phyloP scores from a whole-genome alignment of 2,888 invertebrate genomes.

The Apotomis turbidana region DNA sequence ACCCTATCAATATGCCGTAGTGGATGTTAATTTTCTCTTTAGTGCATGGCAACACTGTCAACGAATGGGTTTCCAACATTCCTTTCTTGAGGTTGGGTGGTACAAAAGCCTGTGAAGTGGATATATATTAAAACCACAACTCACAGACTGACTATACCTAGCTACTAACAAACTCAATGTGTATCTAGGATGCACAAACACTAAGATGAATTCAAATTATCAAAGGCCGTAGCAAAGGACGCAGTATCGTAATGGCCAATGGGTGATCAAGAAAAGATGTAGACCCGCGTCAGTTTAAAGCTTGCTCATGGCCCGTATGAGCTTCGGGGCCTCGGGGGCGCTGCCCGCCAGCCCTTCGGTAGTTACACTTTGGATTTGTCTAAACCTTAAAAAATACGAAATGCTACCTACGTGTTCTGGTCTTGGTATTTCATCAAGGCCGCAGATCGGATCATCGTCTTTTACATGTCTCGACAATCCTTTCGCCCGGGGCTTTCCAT shows the following conservation, averaged over 20 bases:
- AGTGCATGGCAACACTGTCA: constrained; percentile 72
- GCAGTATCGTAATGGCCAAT: no score
- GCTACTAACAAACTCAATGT: no score
- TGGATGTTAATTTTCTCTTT: constrained; percentile 68
- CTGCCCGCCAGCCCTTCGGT: no score
- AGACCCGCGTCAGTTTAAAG: no score
- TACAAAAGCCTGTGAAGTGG: constrained; percentile 57
- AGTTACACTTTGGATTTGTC: not conserved
- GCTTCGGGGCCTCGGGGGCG: no score
- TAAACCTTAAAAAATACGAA: not conserved
- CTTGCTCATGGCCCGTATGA: no score
- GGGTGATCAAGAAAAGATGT: no score
- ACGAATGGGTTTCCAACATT: constrained; percentile 70
- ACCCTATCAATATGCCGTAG: constrained; percentile 73
- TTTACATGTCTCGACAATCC: constrained; percentile 52
- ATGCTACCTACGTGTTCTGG: constrained; percentile 66
- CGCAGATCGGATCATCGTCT: constrained; percentile 65
- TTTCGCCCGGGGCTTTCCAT: constrained; percentile 63
- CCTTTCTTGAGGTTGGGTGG: constrained; percentile 68
- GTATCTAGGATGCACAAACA: no score
- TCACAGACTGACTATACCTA: no score
- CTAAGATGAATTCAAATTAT: no score
- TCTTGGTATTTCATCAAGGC: constrained; percentile 70
- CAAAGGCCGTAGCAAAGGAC: no score
- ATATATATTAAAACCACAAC: no score